These are phyloP conservation scores for Pangasius djambal DNA, from an alignment of 2,797 vertebrate genomes.

Conservation along the genomic window DNA sequence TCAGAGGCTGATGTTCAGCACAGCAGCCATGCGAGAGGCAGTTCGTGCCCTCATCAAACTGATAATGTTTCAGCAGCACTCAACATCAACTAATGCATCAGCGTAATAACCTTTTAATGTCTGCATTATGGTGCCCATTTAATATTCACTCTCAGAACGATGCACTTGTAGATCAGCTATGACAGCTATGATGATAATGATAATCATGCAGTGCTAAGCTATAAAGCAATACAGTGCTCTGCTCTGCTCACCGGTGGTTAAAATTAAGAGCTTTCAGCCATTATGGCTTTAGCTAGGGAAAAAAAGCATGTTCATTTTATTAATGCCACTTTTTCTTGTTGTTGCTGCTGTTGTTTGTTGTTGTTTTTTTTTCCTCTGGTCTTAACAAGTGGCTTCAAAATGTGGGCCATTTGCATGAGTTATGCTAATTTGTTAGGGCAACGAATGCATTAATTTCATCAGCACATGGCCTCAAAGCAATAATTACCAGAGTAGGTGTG, in stretches of 20 bases:
- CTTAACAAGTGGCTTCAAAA: slow-evolving; percentile 82
- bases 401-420: slow-evolving; percentile 98
- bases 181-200: slow-evolving; percentile 75
- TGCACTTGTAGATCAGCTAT: slow-evolving; percentile 71
- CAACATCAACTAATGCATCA: slow-evolving; percentile 72
- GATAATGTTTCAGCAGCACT: slow-evolving; percentile 67
- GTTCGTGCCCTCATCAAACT: slow-evolving; percentile 63
- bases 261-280: slow-evolving; percentile 80
- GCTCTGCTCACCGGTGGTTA: slow-evolving; percentile 72
- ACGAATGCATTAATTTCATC: slow-evolving; percentile 99
- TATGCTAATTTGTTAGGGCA: slow-evolving; percentile 99
- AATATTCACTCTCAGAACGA: slow-evolving; percentile 70
- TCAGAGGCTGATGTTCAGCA: slow-evolving; percentile 34
- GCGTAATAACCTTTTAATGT: slow-evolving; percentile 80
- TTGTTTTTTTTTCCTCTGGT: slow-evolving; percentile 39
- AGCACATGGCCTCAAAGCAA: slow-evolving; percentile 99
- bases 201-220: slow-evolving; percentile 72
- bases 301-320: slow-evolving; percentile 75
- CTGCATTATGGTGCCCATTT: slow-evolving; percentile 70
- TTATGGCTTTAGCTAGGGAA: slow-evolving; percentile 71
- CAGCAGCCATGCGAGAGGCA: slow-evolving; percentile 42
- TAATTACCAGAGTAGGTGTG: slow-evolving; percentile 99
- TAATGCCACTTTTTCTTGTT: slow-evolving; percentile 62
- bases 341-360: slow-evolving; percentile 26
- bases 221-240: slow-evolving; percentile 67